Evolutionary conservation across 2,797 vertebrate species (phyloP).

Genomic region (Fringilla coelebs): DNA sequence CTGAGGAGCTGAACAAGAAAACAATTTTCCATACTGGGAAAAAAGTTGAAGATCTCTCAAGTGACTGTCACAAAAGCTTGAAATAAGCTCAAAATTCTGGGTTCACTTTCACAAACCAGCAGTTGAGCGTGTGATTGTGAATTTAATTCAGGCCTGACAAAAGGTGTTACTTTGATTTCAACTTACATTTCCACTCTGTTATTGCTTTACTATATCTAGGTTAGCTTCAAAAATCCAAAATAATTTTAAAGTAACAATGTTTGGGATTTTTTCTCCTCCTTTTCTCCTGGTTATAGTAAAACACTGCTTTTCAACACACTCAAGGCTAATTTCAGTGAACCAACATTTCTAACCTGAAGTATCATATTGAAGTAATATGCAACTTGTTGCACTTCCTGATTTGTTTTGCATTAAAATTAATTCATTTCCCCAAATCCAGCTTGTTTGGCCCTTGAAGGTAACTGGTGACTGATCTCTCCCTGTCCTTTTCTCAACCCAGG

Average conservation of each 20-base stretch:
- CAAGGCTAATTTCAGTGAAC: not conserved
- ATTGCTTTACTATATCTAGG: not conserved
- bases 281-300: not conserved
- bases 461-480: not conserved
- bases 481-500: not conserved
- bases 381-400: not conserved
- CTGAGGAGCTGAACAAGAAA: not conserved
- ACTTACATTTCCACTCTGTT: not conserved
- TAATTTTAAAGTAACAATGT: not conserved
- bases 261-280: fast-evolving
- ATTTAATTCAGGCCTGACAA: not conserved
- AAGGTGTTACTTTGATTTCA: not conserved
- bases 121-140: fast-evolving
- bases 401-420: not conserved
- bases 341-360: not conserved
- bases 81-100: not conserved
- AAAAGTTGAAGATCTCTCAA: not conserved
- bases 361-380: not conserved
- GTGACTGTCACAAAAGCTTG: not conserved
- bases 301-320: not conserved
- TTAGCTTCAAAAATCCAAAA: not conserved
- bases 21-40: not conserved
- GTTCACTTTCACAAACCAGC: not conserved
- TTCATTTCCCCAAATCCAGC: not conserved
- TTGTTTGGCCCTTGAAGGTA: not conserved